Base-by-base conservation (phyloP, 2,888 invertebrate species). In the Drosophila atroscutellata region DNA sequence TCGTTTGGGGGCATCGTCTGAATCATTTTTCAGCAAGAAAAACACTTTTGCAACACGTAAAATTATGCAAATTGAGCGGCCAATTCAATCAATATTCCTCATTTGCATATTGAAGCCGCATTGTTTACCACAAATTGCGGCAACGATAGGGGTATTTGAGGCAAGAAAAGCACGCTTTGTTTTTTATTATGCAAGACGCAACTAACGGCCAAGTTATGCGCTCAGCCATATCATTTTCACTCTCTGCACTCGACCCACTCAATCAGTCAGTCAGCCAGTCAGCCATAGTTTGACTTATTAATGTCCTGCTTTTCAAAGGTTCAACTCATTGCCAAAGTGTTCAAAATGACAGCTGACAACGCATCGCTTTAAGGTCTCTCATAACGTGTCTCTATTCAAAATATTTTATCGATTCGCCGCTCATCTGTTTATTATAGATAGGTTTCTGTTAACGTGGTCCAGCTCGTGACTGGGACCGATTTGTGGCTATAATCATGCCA, bases 141-240 rank as follows among this genome's bases (percentile, higher is more conserved):
- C 64, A 73, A 62, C 59, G 28, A 54, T 47, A 39, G 65, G 36
- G 57, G 57, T 50, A 28, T 42, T 37, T 36, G 30, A 13, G 39
- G 50, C 52, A 15, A 52, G 26, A 47, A 39, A 50, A 15, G 51
- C 42, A 34, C 62, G 30, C 55, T 49, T 39, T 39, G n/a, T 18
- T 30, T 61, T 67, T 89, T 86, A 81, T 89, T 89, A 89, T 85
- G 84, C 89, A 65, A 59, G 87, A 50, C 89, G 73, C 82, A 80
- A 57, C 49, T 65, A 54, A 32, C 57, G 83, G 64, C 65, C 64
- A 69, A 77, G 80, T 67, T 80, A 83, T 79, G 79, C 81, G 65
- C 60, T 74, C 67, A 76, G 62, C 80, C 88, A 60, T 80, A 75
- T 89, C 73, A 82, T 84, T 80, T 69, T 69, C 61, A 50, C 63